Percentiles rank a stretch among this genome's conserved stretches.
Evolutionary conservation across 2,113 vertebrate genomes (phyloP).

Genomic region (Strigops habroptila): DNA sequence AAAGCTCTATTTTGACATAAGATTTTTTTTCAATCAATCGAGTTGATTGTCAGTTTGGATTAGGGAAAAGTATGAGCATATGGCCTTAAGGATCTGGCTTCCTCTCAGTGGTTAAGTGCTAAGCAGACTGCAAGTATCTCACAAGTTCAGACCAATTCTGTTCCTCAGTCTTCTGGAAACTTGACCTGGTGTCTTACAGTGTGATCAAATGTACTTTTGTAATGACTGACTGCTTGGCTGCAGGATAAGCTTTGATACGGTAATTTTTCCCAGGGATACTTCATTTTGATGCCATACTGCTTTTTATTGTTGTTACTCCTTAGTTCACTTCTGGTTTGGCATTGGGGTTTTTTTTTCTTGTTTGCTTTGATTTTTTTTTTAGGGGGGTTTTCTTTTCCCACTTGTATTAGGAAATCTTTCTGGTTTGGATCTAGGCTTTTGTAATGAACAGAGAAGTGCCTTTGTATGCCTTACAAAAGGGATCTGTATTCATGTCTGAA

Average conservation of each 20-base stretch:
- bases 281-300: not conserved
- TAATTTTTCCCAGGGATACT: not conserved
- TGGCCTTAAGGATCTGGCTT: slow-evolving; percentile 12
- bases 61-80: slow-evolving; percentile 18
- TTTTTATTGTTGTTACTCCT: not conserved
- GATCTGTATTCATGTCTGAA: slow-evolving; percentile 34
- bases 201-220: not conserved
- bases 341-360: not conserved
- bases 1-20: slow-evolving; percentile 5
- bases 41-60: slow-evolving; percentile 42
- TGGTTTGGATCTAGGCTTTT: not conserved
- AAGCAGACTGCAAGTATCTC: not conserved
- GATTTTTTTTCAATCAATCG: not conserved
- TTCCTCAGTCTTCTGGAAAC: not conserved
- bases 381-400: not conserved
- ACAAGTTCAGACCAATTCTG: not conserved
- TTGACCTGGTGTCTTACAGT: not conserved
- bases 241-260: not conserved
- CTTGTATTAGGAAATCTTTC: not conserved
- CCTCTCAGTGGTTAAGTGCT: not conserved
- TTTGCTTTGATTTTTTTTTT: not conserved
- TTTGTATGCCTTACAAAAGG: slow-evolving; percentile 16
- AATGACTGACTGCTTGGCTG: not conserved
- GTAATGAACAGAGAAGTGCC: not conserved
- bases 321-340: not conserved